phyloP scores from a whole-genome alignment of 2,113 vertebrate species.

The Malaclemys terrapin region DNA sequence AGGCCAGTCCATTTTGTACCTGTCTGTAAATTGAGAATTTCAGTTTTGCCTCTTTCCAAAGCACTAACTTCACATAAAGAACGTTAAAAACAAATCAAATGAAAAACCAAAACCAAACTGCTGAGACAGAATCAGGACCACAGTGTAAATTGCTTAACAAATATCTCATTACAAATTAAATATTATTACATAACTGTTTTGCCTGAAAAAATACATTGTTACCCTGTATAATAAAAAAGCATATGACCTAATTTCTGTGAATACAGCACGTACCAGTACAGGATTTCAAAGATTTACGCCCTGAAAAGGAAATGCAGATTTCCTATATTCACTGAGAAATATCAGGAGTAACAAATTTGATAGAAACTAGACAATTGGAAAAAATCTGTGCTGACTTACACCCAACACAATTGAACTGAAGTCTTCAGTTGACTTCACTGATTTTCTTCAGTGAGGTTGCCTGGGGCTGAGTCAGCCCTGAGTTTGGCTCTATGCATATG shows the following conservation, averaged over 20 bases:
- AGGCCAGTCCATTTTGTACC: accelerated
- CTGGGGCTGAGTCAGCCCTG: constrained; percentile 15
- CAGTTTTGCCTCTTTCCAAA: neutral
- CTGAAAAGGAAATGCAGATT: neutral
- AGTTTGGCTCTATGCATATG: neutral
- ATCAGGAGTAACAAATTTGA: neutral
- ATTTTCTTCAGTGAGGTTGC: constrained; percentile 3
- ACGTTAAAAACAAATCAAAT: accelerated
- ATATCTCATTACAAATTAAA: neutral
- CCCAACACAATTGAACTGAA: neutral
- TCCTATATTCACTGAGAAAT: constrained; percentile 2
- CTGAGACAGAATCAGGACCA: neutral
- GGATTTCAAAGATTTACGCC: neutral
- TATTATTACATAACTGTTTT: neutral
- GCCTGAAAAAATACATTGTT: constrained; percentile 4
- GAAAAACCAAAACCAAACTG: neutral
- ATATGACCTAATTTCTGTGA: neutral
- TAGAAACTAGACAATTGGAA: neutral
- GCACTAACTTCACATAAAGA: neutral
- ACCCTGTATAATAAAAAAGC: neutral
- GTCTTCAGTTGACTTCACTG: neutral
- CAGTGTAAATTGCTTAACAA: neutral
- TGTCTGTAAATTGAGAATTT: accelerated
- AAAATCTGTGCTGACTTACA: neutral
- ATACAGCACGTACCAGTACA: neutral